Conservation (phyloP, 2,113 vertebrate genomes). For the Vidua macroura region DNA sequence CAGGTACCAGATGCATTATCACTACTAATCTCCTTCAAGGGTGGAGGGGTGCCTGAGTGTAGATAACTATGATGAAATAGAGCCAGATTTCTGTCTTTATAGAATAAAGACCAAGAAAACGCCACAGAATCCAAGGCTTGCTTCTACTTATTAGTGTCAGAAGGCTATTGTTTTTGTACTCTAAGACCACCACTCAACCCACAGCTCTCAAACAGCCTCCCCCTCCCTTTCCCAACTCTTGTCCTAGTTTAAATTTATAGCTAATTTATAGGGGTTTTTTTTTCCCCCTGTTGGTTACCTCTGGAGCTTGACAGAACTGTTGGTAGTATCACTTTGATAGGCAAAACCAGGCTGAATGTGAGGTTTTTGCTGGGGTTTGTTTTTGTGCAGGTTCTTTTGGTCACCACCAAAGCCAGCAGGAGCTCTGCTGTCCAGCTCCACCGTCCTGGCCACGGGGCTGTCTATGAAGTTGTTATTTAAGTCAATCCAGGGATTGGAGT, state of each 20-base stretch:
- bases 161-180: neutral
- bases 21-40: conserved; percentile 40
- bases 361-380: neutral
- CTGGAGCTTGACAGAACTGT: neutral
- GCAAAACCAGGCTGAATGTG: neutral
- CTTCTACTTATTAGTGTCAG: conserved; percentile 7
- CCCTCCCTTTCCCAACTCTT: neutral
- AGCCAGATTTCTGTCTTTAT: conserved; percentile 47
- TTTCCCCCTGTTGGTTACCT: neutral
- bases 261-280: neutral
- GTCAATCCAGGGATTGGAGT: neutral
- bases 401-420: accelerated
- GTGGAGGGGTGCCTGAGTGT: conserved; percentile 25
- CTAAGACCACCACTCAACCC: neutral
- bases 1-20: conserved; percentile 62
- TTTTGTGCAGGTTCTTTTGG: neutral
- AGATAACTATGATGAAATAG: conserved; percentile 29
- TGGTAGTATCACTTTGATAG: neutral
- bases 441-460: accelerated
- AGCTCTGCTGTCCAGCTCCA: neutral
- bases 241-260: neutral
- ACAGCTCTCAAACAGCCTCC: neutral
- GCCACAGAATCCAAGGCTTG: neutral
- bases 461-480: neutral
- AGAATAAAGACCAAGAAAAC: neutral